Conservation (phyloP, 2,113 vertebrate genomes). For the Noturus placidus region DNA sequence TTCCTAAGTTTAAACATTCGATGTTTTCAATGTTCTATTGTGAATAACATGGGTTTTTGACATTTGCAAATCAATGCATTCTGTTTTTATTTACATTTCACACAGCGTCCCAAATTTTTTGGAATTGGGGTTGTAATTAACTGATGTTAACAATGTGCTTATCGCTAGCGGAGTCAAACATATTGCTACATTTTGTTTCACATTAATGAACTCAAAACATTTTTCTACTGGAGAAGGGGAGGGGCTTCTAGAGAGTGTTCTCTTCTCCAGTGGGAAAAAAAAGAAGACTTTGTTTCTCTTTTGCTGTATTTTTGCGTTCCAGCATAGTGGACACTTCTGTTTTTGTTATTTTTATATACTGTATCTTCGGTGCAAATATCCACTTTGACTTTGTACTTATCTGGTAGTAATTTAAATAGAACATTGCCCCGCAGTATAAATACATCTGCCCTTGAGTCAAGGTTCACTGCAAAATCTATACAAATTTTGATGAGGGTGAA, state of each 20-base stretch:
- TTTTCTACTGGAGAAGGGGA: not conserved
- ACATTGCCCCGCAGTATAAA: not conserved
- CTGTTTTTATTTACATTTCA: no score
- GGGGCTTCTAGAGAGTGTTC: not conserved
- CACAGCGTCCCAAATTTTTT: no score
- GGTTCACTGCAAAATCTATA: not conserved
- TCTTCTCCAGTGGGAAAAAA: no score
- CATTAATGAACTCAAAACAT: not conserved
- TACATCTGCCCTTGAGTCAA: not conserved
- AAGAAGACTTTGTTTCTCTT: not conserved
- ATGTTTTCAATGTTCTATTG: no score
- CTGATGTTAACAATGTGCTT: not conserved
- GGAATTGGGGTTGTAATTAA: not conserved
- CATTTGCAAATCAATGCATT: no score
- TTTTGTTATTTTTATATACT: no score
- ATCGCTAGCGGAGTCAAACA: not conserved
- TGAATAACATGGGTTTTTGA: no score
- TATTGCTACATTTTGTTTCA: not conserved
- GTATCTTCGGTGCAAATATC: no score
- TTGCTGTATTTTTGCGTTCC: not conserved
- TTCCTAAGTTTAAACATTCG: no score
- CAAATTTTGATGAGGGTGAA: not conserved
- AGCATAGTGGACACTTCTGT: no score
- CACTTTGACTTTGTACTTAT: no score
- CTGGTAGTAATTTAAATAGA: not conserved